Evolutionary conservation across 2,888 invertebrate genomes (phyloP), one percentile per base, ranked within the genome.

Genomic region (Campaea margaritaria): DNA sequence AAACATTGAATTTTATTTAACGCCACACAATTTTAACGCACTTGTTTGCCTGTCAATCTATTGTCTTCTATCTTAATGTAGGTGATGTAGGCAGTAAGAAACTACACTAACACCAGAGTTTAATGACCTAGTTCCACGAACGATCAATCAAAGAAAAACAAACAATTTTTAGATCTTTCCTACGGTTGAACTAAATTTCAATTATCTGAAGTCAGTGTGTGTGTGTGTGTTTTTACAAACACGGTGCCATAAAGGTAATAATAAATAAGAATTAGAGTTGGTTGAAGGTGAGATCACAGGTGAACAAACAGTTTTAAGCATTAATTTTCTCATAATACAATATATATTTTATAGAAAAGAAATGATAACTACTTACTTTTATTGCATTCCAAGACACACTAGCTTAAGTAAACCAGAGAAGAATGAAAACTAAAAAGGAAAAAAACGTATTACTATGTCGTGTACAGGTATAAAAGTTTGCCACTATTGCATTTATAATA

Each of bases 111-210:
- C 14, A 49, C 31, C 34, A 27, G n/a, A 57, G 62, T 65, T 64
- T 58, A 62, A 54, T 53, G 64, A 34, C 58, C 65, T 39, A 61
- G 60, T 59, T 55, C 51, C 62, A 60, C 38, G 41, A 15, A 48
- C 51, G 53, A 63, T 69, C 69, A 63, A 65, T 69, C 67, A 64
- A 50, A 57, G 31, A 49, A 64, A 62, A 55, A 61, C 53, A 63
- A 67, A 67, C 64, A 67, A 38, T 56, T 53, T 31, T 51, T 50
- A 52, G 34, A 58, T 56, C 12, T 56, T 41, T 46, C 50, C 43
- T 52, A 13, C 34, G 21, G 47, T 13, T 52, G 47, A 48, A 31
- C 58, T 44, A 28, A 39, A 44, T 48, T 52, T 43, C 21, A 16
- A 31, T 28, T 51, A 39, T 47, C 34, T 16, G 11, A 11, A 2